phyloP scores from a whole-genome alignment of 64 coral and sea anemone genomes.

The Cladopsammia gracilis region DNA sequence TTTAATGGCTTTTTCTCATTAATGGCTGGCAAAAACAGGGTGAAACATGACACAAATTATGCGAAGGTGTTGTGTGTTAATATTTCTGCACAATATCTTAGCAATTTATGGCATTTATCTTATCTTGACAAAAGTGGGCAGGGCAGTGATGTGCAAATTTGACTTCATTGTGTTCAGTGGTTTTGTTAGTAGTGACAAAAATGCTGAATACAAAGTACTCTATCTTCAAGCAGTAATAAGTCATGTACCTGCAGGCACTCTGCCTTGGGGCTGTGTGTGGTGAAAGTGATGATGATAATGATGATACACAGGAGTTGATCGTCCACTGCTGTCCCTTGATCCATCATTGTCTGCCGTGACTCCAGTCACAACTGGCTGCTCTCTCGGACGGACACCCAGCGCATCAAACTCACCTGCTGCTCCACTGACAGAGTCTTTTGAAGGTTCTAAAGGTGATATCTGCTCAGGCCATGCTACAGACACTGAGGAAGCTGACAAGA shows the following conservation, averaged over 20 bases:
- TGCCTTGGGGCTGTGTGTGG: constrained; percentile 56
- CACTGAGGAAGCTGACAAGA: constrained; percentile 57
- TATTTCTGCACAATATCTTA: too few relatives aligned
- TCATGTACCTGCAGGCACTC: constrained; percentile 3
- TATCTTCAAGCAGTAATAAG: too few relatives aligned
- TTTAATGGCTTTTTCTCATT: too few relatives aligned
- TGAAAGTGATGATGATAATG: constrained; percentile 98
- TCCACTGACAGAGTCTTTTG: constrained; percentile 48
- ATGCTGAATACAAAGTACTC: too few relatives aligned
- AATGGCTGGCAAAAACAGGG: too few relatives aligned
- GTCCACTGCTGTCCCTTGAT: constrained; percentile 59
- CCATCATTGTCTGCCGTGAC: constrained; percentile 3
- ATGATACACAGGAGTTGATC: constrained; percentile 84
- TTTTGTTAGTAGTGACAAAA: too few relatives aligned
- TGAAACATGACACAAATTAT: too few relatives aligned
- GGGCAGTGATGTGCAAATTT: too few relatives aligned
- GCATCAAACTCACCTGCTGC: constrained; percentile 56
- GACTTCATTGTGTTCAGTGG: too few relatives aligned
- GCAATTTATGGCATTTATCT: too few relatives aligned
- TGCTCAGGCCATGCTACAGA: constrained; percentile 81
- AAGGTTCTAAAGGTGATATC: constrained; percentile 86
- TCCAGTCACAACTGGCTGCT: background rate
- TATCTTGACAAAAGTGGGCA: too few relatives aligned
- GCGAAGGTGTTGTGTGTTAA: too few relatives aligned
- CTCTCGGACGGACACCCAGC: constrained; percentile 77